These are phyloP conservation scores for Neostethus bicornis DNA, from an alignment of 2,797 vertebrate genomes.

Conservation along the genomic window DNA sequence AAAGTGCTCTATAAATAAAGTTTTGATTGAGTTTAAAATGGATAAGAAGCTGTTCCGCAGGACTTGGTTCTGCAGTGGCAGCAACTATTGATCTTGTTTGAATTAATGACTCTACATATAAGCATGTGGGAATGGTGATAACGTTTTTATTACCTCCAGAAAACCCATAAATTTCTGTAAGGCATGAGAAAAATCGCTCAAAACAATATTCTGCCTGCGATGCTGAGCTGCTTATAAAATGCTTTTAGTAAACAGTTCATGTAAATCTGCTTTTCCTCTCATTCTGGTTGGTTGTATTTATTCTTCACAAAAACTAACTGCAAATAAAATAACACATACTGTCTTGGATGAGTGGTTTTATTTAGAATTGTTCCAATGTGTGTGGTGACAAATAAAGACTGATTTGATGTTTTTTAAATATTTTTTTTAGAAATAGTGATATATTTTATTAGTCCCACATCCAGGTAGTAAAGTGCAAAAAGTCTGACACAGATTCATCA, in stretches of 20 bases:
- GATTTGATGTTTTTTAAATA: no score
- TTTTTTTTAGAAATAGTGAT: slow-evolving; percentile 36
- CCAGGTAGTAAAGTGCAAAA: slow-evolving; percentile 80
- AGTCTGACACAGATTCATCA: slow-evolving; percentile 61
- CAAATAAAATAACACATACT: slow-evolving; percentile 51
- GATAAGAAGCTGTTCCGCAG: slow-evolving; percentile 4
- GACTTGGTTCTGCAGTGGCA: slow-evolving; percentile 1
- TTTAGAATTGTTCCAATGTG: not conserved
- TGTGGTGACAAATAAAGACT: not conserved
- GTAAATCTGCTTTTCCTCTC: slow-evolving; percentile 28
- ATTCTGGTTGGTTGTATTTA: slow-evolving; percentile 33
- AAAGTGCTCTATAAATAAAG: no score
- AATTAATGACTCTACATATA: slow-evolving; percentile 17
- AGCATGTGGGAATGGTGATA: slow-evolving; percentile 24
- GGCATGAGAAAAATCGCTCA: slow-evolving; percentile 13
- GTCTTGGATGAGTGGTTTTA: slow-evolving; percentile 22
- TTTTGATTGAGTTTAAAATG: slow-evolving; percentile 4
- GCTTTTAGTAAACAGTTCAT: slow-evolving; percentile 43
- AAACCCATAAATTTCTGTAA: slow-evolving; percentile 20
- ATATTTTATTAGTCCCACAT: slow-evolving; percentile 61
- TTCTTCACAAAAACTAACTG: slow-evolving; percentile 26
- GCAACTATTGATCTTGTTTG: slow-evolving; percentile 6
- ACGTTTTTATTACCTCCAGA: slow-evolving; percentile 16
- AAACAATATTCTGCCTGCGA: slow-evolving; percentile 33
- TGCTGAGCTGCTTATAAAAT: slow-evolving; percentile 31